Evolutionary conservation across 2,113 vertebrate genomes (phyloP).

Genomic region (Takifugu bimaculatus): DNA sequence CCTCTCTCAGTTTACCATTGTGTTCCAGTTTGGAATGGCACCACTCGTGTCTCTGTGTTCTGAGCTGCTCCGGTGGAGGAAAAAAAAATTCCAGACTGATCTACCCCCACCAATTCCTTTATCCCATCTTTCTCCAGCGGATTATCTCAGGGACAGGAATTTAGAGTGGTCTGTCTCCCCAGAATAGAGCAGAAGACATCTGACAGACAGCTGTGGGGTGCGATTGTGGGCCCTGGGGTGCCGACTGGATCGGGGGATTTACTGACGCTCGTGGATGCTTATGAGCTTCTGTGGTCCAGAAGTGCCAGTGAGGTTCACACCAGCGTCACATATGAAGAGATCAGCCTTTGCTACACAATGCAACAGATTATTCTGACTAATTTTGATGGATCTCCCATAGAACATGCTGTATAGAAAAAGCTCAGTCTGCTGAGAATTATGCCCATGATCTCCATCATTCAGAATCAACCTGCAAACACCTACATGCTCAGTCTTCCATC

Average conservation of each 20-base stretch:
- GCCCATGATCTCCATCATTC: not conserved
- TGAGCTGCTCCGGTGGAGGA: constrained; percentile 39
- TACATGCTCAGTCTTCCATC: not conserved
- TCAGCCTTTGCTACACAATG: constrained; percentile 1
- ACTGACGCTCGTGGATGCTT: constrained; percentile 32
- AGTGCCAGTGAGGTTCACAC: constrained; percentile 27
- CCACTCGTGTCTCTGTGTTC: constrained; percentile 17
- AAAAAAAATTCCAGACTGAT: constrained; percentile 58
- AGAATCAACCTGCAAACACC: not conserved
- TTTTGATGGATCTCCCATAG: not conserved
- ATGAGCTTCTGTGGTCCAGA: constrained; percentile 22
- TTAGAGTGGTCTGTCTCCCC: constrained; percentile 61
- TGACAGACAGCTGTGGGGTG: constrained; percentile 60
- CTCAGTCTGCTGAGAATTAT: too few species aligned
- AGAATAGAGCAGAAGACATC: constrained; percentile 65
- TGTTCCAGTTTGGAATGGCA: constrained; percentile 15
- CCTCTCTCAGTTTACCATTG: constrained; percentile 2
- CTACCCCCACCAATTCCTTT: constrained; percentile 25
- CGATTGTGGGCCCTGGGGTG: constrained; percentile 40
- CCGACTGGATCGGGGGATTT: constrained; percentile 46
- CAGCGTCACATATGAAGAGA: not conserved
- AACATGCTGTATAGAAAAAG: too few species aligned
- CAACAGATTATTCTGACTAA: not conserved
- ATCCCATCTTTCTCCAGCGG: constrained; percentile 59
- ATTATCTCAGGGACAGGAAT: constrained; percentile 66